Evolutionary conservation across 2,113 vertebrate genomes (phyloP).

Genomic region (Pseudorhombus dupliciocellatus): DNA sequence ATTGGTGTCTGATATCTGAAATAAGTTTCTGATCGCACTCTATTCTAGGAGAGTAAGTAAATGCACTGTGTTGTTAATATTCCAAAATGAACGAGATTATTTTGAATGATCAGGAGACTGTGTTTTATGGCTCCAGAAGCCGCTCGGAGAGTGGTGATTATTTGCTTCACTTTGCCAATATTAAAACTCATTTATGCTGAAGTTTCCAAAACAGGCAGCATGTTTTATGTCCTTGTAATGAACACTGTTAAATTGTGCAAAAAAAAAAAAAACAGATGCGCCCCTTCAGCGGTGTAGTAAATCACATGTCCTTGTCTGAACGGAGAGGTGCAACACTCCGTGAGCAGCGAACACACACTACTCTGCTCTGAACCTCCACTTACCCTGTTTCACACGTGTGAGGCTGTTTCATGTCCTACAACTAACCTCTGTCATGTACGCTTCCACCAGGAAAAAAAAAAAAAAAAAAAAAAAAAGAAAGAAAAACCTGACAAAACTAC

Average conservation of each 20-base stretch:
- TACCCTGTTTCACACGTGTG: conserved; percentile 52
- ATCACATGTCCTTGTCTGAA: conserved; percentile 74
- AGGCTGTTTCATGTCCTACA: conserved; percentile 60
- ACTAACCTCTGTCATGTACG: conserved; percentile 63
- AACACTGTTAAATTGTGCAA: conserved; percentile 74
- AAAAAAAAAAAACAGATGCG: conserved; percentile 61
- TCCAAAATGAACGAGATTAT: neutral
- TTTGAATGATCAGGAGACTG: conserved; percentile 49
- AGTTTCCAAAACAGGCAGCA: conserved; percentile 66
- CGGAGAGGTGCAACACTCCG: conserved; percentile 52
- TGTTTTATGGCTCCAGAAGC: conserved; percentile 48
- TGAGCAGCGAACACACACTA: conserved; percentile 57
- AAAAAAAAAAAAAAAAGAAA: conserved; percentile 15
- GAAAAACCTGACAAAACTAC: too few species aligned
- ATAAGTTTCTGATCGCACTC: conserved; percentile 23
- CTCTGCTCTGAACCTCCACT: conserved; percentile 64
- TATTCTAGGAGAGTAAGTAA: neutral
- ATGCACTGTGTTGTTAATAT: conserved; percentile 28
- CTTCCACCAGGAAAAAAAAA: conserved; percentile 27
- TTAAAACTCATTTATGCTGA: conserved; percentile 72
- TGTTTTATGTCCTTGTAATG: conserved; percentile 78
- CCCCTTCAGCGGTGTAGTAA: conserved; percentile 72
- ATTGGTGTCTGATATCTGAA: conserved; percentile 25
- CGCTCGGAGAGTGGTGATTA: conserved; percentile 46
- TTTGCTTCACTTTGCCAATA: conserved; percentile 64